phyloP scores from a whole-genome alignment of 2,888 invertebrate genomes.

The Drosophila pseudotalamancana region DNA sequence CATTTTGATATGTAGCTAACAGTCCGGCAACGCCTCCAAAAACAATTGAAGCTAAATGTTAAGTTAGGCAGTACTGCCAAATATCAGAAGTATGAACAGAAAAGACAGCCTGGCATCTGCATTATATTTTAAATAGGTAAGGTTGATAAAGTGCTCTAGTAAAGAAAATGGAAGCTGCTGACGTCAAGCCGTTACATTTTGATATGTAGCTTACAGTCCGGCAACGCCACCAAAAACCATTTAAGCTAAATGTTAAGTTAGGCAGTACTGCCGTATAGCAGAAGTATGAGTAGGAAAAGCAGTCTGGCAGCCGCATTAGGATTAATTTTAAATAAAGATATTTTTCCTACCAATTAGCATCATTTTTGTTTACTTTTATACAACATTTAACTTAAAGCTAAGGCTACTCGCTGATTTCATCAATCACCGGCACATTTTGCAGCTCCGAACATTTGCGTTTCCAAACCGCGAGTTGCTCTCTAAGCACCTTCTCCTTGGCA shows the following conservation, averaged over 20 bases:
- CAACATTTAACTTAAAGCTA: slow-evolving; percentile 55
- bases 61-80: no score
- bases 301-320: no score
- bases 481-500: slow-evolving; percentile 87
- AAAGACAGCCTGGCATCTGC: no score
- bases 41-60: no score
- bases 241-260: no score
- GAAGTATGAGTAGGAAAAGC: no score
- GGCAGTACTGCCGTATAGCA: no score
- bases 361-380: slow-evolving; percentile 22
- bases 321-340: slow-evolving; percentile 12
- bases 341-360: slow-evolving; percentile 2
- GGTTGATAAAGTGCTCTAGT: not conserved
- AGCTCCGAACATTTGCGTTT: slow-evolving; percentile 84
- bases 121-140: no score
- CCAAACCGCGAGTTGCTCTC: slow-evolving; percentile 85
- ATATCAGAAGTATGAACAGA: no score
- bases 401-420: slow-evolving; percentile 83
- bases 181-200: not conserved
- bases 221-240: slow-evolving; percentile 10
- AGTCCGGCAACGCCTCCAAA: no score
- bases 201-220: not conserved
- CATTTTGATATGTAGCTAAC: not conserved
- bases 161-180: not conserved
- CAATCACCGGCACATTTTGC: slow-evolving; percentile 84